Evolutionary conservation across 2,888 invertebrate species (phyloP), one percentile per base, ranked within the genome.

Genomic region (Himalopsyche kuldschensis): DNA sequence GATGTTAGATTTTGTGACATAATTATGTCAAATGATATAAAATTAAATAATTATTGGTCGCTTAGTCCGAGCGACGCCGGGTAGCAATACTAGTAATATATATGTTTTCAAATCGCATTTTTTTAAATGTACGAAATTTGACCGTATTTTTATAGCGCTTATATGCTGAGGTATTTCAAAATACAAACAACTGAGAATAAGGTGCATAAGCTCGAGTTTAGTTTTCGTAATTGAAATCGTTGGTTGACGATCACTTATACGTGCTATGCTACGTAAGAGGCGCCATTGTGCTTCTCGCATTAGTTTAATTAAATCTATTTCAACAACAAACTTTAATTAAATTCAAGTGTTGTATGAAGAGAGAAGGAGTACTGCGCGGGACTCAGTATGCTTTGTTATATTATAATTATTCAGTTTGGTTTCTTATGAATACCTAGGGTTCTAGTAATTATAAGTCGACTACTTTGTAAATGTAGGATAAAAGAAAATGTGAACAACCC

Each of bases 261-360:
- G 20, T 69, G 41, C 46, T 24, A 20, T 75, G 75, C 79, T 75
- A 55, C 79, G 82, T 82, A 82, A 79, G 82, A 78, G 75, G 81
- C 79, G 82, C 78, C 83, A 77, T 81, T 85, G 86, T 86, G 82
- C 86, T 81, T 79, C 84, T 91, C 91, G 90, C 92, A 92, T 92
- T 92, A 92, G 91, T 92, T 92, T 92, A 92, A 92, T 92, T 92
- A 92, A 92, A 92, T 92, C 92, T 92, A 92, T 92, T 92, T 92
- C 91, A 92, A 92, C 92, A 92, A 92, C 92, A 92, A 92, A 92
- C 90, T 92, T 92, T 92, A 92, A 92, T 92, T 92, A 92, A 92
- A 92, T 92, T 92, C 86, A 85, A 91, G 92, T 92, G 91, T 91
- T 91, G 92, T 92, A 91, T 91, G 91, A 91, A 91, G 91, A 90